Evolutionary conservation across 2,113 vertebrate genomes (phyloP), one percentile per base, ranked within the genome.

Genomic region (Tor tambroides): DNA sequence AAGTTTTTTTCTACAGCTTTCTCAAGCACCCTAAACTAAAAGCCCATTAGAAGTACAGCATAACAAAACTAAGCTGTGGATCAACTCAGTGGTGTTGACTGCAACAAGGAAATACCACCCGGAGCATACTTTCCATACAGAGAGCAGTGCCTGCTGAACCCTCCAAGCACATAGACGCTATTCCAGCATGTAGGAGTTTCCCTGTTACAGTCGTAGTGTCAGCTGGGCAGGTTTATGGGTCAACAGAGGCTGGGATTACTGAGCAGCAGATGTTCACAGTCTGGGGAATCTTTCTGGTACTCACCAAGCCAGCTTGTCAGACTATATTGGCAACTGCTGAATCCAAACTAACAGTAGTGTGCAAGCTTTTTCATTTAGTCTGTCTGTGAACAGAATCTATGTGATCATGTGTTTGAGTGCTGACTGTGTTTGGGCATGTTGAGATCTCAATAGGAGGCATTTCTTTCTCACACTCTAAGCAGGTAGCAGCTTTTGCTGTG

Each of bases 231-330:
- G 93, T 93, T 91, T 93, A 78, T 87, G 90, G 94, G 93, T 94
- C 93, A 92, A 74, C 87, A 91, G 91, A 85, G 85, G 89, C 43
- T 2, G 82, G 90, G 94, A 94, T 94, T 93, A 93, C 89, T 26
- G 85, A 87, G 85, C 28, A 93, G 91, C 94, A 93, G 92, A 94
- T 94, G 94, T 94, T 93, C 91, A 63, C 26, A 23, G 15, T 59
- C 56, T 75, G 46, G 38, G 74, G 38, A 85, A 78, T 85, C 84
- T 41, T 65, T 72, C 28, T 76, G 0, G 23, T 19, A 46, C 28
- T 76, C 74, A 49, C 15, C 17, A 46, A 75, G 72, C 21, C 35
- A 75, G 6, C 38, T 75, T 75, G 38, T 74, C 38, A 43, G 71
- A 74, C 46, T 79, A 35, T 17, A 79, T 1, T 49, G 38, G 41